Conservation (phyloP, 1,140 invertebrate species). For the Bombus cullumanus region DNA sequence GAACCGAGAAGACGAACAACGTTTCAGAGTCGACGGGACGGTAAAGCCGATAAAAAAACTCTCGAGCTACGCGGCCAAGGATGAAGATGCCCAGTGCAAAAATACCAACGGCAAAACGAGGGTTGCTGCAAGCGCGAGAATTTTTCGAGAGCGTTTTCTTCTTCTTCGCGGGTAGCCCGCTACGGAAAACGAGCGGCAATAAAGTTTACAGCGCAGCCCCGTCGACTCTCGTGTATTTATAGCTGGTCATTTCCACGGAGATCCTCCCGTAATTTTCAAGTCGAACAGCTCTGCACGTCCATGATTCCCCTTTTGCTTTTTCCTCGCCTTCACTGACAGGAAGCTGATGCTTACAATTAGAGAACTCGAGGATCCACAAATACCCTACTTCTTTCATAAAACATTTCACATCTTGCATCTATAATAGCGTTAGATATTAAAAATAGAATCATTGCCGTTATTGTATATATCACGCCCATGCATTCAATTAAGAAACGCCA, state of each 20-base stretch:
- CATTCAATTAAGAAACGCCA: no score
- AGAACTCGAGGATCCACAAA: background rate
- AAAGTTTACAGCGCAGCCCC: conserved; percentile 41
- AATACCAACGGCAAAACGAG: conserved; percentile 2
- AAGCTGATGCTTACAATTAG: conserved; percentile 1
- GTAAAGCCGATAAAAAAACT: background rate
- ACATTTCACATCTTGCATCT: background rate
- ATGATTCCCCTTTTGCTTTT: background rate
- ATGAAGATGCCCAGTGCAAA: conserved; percentile 6
- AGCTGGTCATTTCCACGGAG: conserved; percentile 32
- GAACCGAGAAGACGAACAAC: background rate
- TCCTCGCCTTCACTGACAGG: background rate
- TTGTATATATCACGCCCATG: no score
- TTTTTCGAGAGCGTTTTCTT: conserved; percentile 30
- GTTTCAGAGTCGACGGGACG: background rate
- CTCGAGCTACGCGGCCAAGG: background rate
- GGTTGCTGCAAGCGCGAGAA: conserved; percentile 11
- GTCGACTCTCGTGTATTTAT: conserved; percentile 40
- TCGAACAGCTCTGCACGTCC: background rate
- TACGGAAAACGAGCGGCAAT: conserved; percentile 33
- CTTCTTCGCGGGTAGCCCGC: background rate
- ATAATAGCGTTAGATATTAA: background rate
- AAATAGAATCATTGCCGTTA: no score
- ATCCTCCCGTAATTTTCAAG: conserved; percentile 34
- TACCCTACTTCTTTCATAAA: background rate